A percentile compares a stretch with the other conserved stretches of the same genome.
Conservation (phyloP, 2,113 vertebrate genomes). For the Hucho hucho region DNA sequence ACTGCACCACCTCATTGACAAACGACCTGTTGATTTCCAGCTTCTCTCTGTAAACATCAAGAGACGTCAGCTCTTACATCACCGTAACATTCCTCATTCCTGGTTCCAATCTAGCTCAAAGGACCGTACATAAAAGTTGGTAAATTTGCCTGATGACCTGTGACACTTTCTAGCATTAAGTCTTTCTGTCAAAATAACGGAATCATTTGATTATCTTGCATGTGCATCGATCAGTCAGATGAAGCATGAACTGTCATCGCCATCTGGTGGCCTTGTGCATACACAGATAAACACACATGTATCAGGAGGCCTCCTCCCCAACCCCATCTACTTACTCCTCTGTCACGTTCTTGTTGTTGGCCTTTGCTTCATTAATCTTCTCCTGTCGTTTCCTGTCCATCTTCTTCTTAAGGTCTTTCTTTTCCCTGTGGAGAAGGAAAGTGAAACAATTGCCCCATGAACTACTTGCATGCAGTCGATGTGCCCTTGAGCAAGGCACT, state of each 20-base stretch:
- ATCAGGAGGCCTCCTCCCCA: neutral
- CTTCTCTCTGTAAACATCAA: constrained; percentile 81
- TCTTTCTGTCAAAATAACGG: too few species aligned
- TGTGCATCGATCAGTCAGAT: neutral
- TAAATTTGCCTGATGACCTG: too few species aligned
- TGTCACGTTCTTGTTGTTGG: constrained; percentile 92
- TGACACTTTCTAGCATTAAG: too few species aligned
- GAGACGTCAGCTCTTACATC: too few species aligned
- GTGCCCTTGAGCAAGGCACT: too few species aligned
- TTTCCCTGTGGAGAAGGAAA: constrained; percentile 79
- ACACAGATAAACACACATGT: neutral
- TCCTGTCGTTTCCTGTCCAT: constrained; percentile 98
- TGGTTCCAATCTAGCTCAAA: too few species aligned
- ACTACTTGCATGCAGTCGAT: too few species aligned
- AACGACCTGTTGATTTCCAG: constrained; percentile 95
- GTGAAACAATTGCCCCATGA: neutral
- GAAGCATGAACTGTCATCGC: constrained; percentile 20
- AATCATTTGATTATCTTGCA: too few species aligned
- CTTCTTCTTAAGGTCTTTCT: constrained; percentile 96
- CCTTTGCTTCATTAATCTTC: constrained; percentile 93
- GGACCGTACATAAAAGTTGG: too few species aligned
- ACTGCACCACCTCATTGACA: constrained; percentile 96
- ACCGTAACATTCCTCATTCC: too few species aligned
- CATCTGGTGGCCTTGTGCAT: constrained; percentile 47
- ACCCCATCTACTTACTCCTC: constrained; percentile 84